These are phyloP conservation scores for Amphiprion clarkii DNA, from an alignment of 2,797 vertebrate genomes.

Conservation along the genomic window DNA sequence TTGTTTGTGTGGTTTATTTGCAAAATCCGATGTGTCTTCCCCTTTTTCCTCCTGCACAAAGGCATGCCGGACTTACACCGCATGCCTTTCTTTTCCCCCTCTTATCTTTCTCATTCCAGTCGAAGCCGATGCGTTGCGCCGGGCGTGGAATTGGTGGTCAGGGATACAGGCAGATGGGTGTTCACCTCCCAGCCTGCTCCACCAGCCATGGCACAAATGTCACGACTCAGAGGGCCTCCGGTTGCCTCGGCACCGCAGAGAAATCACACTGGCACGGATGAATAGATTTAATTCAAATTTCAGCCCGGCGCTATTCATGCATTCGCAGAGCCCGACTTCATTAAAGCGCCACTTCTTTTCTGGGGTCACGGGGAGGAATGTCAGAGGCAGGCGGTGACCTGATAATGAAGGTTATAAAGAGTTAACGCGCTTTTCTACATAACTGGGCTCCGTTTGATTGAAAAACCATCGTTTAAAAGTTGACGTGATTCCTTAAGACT, in stretches of 20 bases:
- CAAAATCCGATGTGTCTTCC: background rate
- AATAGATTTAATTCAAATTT: slow-evolving; percentile 76
- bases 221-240: slow-evolving; percentile 68
- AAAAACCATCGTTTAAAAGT: slow-evolving; percentile 43
- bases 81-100: background rate
- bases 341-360: slow-evolving; percentile 65
- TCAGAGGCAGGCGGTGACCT: slow-evolving; percentile 46
- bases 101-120: slow-evolving; percentile 24
- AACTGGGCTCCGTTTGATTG: slow-evolving; percentile 32
- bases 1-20: too few relatives aligned
- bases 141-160: slow-evolving; percentile 34
- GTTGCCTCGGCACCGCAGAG: slow-evolving; percentile 59
- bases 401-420: slow-evolving; percentile 64
- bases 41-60: too few relatives aligned
- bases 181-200: slow-evolving; percentile 62
- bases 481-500: slow-evolving; percentile 2
- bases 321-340: slow-evolving; percentile 66
- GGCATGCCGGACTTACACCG: background rate
- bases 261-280: slow-evolving; percentile 74
- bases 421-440: slow-evolving; percentile 62
- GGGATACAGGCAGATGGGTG: slow-evolving; percentile 55
- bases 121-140: background rate
- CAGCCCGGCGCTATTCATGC: slow-evolving; percentile 67
- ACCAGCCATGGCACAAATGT: slow-evolving; percentile 72
- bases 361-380: slow-evolving; percentile 58